Percentiles rank a stretch among this genome's conserved stretches.
Evolutionary conservation across 2,797 vertebrate genomes (phyloP).

Genomic region (Betta splendens): DNA sequence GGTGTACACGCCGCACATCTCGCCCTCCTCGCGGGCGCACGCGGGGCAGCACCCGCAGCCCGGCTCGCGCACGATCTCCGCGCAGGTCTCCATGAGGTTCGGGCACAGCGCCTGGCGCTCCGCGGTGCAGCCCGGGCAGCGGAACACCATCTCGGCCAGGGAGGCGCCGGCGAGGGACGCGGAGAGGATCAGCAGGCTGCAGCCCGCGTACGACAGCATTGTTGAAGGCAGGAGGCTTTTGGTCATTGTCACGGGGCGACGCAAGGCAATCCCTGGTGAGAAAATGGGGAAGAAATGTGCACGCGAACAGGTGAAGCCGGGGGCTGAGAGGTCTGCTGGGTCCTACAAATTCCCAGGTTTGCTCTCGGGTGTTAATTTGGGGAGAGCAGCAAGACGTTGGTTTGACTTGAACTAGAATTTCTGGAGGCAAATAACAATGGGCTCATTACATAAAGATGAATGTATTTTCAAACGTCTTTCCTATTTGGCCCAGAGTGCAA

Average conservation of each 20-base stretch:
- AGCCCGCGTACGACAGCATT: conserved; percentile 72
- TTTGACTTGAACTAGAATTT: neutral
- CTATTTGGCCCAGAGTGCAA: neutral
- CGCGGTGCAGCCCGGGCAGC: conserved; percentile 85
- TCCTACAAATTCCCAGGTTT: conserved; percentile 78
- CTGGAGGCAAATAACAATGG: neutral
- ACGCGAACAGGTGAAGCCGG: conserved; percentile 79
- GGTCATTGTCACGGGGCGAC: conserved; percentile 53
- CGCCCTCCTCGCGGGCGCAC: conserved; percentile 90
- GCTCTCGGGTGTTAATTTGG: conserved; percentile 37
- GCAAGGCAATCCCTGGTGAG: conserved; percentile 65
- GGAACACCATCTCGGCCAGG: conserved; percentile 87
- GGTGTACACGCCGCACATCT: conserved; percentile 93
- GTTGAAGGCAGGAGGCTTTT: conserved; percentile 46
- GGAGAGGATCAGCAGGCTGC: conserved; percentile 77
- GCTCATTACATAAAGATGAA: too few species aligned
- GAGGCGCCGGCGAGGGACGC: conserved; percentile 75
- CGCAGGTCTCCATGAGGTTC: conserved; percentile 80
- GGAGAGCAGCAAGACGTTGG: neutral
- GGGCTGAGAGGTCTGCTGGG: conserved; percentile 72
- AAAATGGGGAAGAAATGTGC: conserved; percentile 55
- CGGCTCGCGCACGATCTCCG: conserved; percentile 92
- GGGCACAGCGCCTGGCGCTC: conserved; percentile 87
- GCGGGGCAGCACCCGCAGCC: conserved; percentile 96
- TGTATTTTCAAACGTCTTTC: too few species aligned